These are phyloP conservation scores for Xylota sylvarum DNA, from an alignment of 2,888 invertebrate species.

Conservation along the genomic window DNA sequence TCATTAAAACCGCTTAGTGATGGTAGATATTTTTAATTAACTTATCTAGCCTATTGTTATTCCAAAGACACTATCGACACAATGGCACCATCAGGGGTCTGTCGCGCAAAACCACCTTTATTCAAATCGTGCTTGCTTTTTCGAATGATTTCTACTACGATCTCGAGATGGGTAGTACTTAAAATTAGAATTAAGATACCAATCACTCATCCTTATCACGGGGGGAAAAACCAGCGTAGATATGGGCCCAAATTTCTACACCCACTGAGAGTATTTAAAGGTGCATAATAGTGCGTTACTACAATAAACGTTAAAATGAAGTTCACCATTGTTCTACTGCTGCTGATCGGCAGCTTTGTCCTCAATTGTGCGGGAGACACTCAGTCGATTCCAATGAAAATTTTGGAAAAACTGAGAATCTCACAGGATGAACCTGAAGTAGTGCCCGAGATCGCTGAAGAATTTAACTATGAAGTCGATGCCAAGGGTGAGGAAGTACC, in stretches of 20 bases:
- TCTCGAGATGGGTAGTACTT: no score
- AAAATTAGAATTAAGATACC: no score
- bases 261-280: constrained; percentile 29
- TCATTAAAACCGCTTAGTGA: neutral
- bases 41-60: constrained; percentile 3
- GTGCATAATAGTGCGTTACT: neutral
- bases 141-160: no score
- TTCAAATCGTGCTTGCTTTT: no score
- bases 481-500: constrained; percentile 19
- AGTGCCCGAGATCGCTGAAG: neutral
- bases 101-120: neutral
- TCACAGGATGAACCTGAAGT: constrained; percentile 4
- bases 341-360: constrained; percentile 42
- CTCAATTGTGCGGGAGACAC: constrained; percentile 30
- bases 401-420: constrained; percentile 33
- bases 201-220: constrained; percentile 4
- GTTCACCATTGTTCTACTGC: constrained; percentile 16
- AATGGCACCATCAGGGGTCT: neutral
- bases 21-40: constrained; percentile 6
- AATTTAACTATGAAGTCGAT: constrained; percentile 33
- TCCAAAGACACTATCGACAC: constrained; percentile 3
- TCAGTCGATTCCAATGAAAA: constrained; percentile 14
- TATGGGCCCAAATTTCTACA: neutral
- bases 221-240: neutral
- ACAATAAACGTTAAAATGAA: constrained; percentile 48